These are phyloP conservation scores for Taxidea taxus DNA, from an alignment of 2,113 vertebrate species.

Conservation along the genomic window DNA sequence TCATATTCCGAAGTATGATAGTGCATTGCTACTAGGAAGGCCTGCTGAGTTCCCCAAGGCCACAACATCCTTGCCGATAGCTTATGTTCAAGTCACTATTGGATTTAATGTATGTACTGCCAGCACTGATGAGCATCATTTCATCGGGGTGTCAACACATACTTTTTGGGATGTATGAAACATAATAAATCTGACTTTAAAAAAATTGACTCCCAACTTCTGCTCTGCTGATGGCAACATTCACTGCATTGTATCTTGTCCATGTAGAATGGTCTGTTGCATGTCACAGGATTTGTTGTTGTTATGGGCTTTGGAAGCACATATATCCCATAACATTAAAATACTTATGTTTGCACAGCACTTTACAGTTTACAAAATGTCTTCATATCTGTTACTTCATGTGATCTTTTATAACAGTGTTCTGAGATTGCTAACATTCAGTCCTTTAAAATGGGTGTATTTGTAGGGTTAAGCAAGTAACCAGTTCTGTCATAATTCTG, in stretches of 20 bases:
- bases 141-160: neutral
- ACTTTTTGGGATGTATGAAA: neutral
- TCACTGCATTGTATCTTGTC: neutral
- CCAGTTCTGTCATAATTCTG: conserved; percentile 12
- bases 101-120: neutral
- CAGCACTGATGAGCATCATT: neutral
- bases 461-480: conserved; percentile 14
- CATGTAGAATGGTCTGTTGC: neutral
- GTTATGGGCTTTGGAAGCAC: neutral
- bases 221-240: neutral
- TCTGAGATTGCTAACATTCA: neutral
- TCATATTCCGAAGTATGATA: neutral
- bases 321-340: neutral
- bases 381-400: neutral
- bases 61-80: neutral
- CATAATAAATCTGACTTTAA: neutral
- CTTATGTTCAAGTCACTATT: neutral
- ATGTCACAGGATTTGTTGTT: neutral
- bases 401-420: neutral
- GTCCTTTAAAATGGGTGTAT: neutral
- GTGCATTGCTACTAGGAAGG: neutral
- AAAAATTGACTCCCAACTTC: neutral
- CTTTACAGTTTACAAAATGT: neutral
- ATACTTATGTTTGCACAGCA: neutral
- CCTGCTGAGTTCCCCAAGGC: neutral